Evolutionary conservation across 2,888 invertebrate genomes (phyloP).

Genomic region (Ischnura elegans): DNA sequence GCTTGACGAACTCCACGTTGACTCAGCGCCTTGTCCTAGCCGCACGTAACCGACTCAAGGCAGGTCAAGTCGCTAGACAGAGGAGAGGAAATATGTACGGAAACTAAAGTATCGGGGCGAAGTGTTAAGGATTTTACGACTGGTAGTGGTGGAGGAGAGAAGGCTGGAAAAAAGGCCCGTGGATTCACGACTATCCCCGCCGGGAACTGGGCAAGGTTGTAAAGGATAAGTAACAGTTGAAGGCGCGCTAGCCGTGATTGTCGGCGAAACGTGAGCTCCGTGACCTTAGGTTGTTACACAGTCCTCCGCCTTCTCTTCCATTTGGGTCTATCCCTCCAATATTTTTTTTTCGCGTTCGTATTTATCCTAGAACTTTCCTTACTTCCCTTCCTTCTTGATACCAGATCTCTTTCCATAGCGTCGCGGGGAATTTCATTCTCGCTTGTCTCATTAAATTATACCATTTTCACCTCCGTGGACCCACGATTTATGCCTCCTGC

Average conservation of each 20-base stretch:
- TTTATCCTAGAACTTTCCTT: not conserved
- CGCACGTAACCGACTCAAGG: too few species aligned
- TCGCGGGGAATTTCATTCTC: not conserved
- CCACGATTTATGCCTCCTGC: not conserved
- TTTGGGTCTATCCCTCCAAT: not conserved
- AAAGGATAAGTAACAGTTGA: slow-evolving; percentile 30
- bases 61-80: too few species aligned
- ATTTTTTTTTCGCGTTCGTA: not conserved
- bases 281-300: not conserved
- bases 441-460: not conserved
- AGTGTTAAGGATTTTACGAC: not conserved
- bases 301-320: not conserved
- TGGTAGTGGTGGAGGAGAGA: not conserved
- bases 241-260: slow-evolving; percentile 17
- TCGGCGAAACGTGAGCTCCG: slow-evolving; percentile 25
- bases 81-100: too few species aligned
- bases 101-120: not conserved
- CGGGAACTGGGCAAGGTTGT: not conserved
- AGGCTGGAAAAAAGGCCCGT: not conserved
- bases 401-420: not conserved
- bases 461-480: not conserved
- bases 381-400: not conserved
- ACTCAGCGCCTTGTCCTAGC: too few species aligned
- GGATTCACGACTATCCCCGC: not conserved
- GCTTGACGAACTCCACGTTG: too few species aligned